phyloP scores from a whole-genome alignment of 2,888 invertebrate genomes.

The Oscheius sp. region DNA sequence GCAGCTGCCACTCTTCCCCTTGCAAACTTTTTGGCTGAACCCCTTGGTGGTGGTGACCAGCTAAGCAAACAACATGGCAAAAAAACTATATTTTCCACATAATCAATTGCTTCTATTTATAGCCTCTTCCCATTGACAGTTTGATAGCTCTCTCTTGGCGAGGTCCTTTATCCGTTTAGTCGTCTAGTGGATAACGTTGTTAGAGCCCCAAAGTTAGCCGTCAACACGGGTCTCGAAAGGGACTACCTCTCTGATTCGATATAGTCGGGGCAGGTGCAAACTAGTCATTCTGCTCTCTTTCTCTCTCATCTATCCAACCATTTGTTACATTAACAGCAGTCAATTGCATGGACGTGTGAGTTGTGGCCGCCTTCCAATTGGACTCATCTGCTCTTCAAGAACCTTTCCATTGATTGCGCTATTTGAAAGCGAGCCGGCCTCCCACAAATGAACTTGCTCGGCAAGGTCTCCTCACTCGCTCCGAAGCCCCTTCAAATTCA shows the following conservation, averaged over 20 bases:
- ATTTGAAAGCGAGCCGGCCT: constrained; percentile 21
- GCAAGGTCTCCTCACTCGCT: constrained; percentile 6
- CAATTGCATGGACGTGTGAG: too few relatives aligned
- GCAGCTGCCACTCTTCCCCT: background rate
- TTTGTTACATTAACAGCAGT: too few relatives aligned
- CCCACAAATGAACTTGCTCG: constrained; percentile 1
- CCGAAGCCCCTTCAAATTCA: constrained; percentile 7
- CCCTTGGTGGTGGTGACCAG: too few relatives aligned
- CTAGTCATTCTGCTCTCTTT: too few relatives aligned
- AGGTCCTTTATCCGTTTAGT: constrained; percentile 1
- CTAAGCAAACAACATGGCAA: too few relatives aligned
- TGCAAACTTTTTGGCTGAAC: background rate
- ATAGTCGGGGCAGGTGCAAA: too few relatives aligned
- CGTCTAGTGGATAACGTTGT: constrained; percentile 4
- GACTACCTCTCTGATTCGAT: too few relatives aligned
- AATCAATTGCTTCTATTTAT: constrained; percentile 3
- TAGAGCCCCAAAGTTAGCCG: constrained; percentile 10
- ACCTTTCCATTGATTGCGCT: constrained; percentile 34
- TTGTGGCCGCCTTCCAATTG: too few relatives aligned
- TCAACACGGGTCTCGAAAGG: background rate
- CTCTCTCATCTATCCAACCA: too few relatives aligned
- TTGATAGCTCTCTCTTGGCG: background rate
- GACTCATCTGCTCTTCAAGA: constrained; percentile 30
- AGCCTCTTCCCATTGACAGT: background rate
- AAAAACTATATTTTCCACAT: background rate